phyloP scores from a whole-genome alignment of 2,113 vertebrate species.

The Macrotus californicus region DNA sequence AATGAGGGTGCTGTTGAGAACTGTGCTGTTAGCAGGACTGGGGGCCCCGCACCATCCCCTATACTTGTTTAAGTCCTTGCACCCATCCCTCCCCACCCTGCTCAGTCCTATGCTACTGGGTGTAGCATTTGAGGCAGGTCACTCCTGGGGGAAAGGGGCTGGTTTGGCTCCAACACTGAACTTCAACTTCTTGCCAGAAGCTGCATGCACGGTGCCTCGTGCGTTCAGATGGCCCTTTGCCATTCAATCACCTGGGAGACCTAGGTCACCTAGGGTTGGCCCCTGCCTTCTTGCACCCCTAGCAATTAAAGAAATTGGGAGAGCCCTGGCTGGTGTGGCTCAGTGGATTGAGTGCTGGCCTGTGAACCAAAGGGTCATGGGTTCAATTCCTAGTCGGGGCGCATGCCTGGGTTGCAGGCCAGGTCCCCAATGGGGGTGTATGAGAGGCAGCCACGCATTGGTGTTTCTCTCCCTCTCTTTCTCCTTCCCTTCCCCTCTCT shows the following conservation, averaged over 20 bases:
- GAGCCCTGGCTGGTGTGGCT: too few species aligned
- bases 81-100: accelerated
- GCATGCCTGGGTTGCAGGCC: too few species aligned
- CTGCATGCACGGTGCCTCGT: accelerated
- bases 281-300: not conserved
- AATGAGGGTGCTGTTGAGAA: not conserved
- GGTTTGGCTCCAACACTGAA: not conserved
- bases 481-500: too few species aligned
- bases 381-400: too few species aligned
- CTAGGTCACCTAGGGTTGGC: not conserved
- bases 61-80: accelerated
- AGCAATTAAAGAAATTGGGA: not conserved
- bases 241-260: too few species aligned
- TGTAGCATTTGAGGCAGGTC: not conserved
- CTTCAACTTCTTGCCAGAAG: not conserved
- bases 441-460: too few species aligned
- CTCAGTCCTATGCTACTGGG: not conserved
- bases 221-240: not conserved
- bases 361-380: too few species aligned
- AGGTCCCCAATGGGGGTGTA: too few species aligned
- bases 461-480: too few species aligned
- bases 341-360: too few species aligned
- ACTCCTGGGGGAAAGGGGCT: not conserved
- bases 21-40: not conserved
- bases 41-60: not conserved